Percentiles rank a stretch among this genome's conserved stretches.
Evolutionary conservation across 23 tunicate species (phyloP).

Genomic region (Clavelina lepadiformis): DNA sequence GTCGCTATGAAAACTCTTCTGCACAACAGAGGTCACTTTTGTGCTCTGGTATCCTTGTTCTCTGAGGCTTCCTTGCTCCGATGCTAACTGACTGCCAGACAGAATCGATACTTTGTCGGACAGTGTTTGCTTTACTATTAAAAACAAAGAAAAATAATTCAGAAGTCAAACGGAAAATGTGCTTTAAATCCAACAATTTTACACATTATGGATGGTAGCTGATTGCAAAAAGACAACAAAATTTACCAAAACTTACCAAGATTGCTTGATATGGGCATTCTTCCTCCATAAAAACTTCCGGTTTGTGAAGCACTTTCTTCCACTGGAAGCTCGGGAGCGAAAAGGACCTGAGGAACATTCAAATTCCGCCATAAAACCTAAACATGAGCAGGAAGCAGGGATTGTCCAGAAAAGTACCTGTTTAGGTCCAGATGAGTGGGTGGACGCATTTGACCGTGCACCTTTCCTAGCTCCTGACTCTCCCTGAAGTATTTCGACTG

Average conservation of each 20-base stretch:
- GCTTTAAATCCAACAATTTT: neutral
- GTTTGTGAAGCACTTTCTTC: constrained; percentile 35
- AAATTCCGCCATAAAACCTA: neutral
- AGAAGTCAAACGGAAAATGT: neutral
- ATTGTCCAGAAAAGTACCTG: constrained; percentile 20
- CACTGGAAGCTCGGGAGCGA: constrained; percentile 53
- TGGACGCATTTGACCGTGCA: constrained; percentile 36
- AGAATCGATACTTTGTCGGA: constrained; percentile 80
- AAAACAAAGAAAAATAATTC: neutral
- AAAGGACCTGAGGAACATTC: constrained; percentile 33
- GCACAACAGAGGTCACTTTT: too few species aligned
- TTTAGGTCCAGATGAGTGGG: constrained; percentile 48
- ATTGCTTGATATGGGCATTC: constrained; percentile 87
- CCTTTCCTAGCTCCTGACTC: too few species aligned
- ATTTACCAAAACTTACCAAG: constrained; percentile 38
- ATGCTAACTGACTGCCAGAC: constrained; percentile 48
- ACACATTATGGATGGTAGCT: neutral
- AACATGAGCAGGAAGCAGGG: neutral
- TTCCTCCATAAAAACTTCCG: constrained; percentile 83
- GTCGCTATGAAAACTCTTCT: too few species aligned
- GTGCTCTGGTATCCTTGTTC: too few species aligned
- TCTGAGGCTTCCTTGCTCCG: constrained; percentile 8
- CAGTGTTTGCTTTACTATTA: constrained; percentile 75
- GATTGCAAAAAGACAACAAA: neutral
- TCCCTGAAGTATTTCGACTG: too few species aligned